Base-by-base conservation (phyloP, 1,140 invertebrate species). In the Musca domestica region DNA sequence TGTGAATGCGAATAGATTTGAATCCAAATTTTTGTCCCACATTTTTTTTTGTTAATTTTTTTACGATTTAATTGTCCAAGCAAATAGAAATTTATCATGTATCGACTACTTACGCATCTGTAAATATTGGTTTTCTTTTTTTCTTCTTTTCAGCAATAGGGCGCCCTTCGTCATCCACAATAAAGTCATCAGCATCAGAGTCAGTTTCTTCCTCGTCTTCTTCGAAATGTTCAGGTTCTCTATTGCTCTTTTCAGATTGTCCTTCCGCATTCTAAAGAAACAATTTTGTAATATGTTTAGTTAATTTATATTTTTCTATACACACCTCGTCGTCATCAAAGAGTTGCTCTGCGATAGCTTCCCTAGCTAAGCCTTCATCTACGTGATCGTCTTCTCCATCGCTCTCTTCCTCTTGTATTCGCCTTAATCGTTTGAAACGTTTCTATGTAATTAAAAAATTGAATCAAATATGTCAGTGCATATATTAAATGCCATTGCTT, bases 151-250 rank as follows among this genome's bases (percentile, higher is more conserved):
- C 92, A 17, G 90, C 89, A 66, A 98, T 95, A 1, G 96, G 95
- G 71, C 91, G 87, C 1, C 95, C 96, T 76, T 98, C 93, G 78
- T 98, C 96, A 79, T 97, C 95, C 3, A 98, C 97, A 81, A 99
- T 98, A 82, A 99, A 99, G 82, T 96, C 95, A 86, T 98, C 95
- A 10, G 91, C 91, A 83, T 98, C 95, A 0, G 91, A 93, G 71
- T 90, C 88, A 67, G 92, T 91, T 49, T 88, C 87, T 69, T 94
- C 92, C 49, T 91, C 91, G 72, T 92, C 91, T 68, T 91, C 90
- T 69, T 91, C 90, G 76, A 89, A 91, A 20, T 87, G 84, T 51
- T 89, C 89, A 1, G 83, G 82, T 25, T 89, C 88, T 58, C 86
- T 84, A 67, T 87, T 85, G 71, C 87, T 87, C 14, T 87, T 79